Evolutionary conservation across 2,888 invertebrate species (phyloP), one percentile per base, ranked within the genome.

Genomic region (Hemicrepidius hirtus): DNA sequence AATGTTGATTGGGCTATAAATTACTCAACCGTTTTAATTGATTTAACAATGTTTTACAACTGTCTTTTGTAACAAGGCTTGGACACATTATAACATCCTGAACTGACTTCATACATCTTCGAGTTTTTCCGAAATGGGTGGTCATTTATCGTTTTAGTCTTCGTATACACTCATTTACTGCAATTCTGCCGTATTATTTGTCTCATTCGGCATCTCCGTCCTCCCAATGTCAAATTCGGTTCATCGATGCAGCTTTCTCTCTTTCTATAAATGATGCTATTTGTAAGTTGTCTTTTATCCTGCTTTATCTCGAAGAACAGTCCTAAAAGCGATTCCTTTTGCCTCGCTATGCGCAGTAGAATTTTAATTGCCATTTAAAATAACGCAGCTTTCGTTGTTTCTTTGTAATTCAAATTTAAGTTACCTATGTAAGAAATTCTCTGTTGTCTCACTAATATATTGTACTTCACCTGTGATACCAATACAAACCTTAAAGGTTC

Each of bases 1-100:
- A 81, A 83, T 83, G 82, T 83, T 83, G 82, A 83, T 83, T 83
- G 82, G 83, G 78, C 77, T 67, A 82, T 82, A 82, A 82, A 82
- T 82, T 80, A 76, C 69, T 68, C 64, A 68, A 73, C 76, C 37
- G 71, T 68, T 75, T 77, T 79, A 81, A 82, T 82, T 80, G 79
- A 82, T 80, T 80, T 77, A 80, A 79, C 80, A 80, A 80, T 80
- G 80, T 80, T 78, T 78, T 78, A 80, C 80, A 79, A 79, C 79
- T 79, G 80, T 78, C 78, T 74, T 67, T 76, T 73, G 75, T 76
- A 78, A 78, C 75, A 73, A 77, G 76, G 60, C 40, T 70, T 57
- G 55, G 72, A 72, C 74, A 75, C 75, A 76, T 77, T 76, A 71
- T 68, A 70, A 76, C 73, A 74, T 77, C 77, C 76, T 75, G 74